Conservation (phyloP, 2,797 vertebrate species). For the Anas flavirostris region DNA sequence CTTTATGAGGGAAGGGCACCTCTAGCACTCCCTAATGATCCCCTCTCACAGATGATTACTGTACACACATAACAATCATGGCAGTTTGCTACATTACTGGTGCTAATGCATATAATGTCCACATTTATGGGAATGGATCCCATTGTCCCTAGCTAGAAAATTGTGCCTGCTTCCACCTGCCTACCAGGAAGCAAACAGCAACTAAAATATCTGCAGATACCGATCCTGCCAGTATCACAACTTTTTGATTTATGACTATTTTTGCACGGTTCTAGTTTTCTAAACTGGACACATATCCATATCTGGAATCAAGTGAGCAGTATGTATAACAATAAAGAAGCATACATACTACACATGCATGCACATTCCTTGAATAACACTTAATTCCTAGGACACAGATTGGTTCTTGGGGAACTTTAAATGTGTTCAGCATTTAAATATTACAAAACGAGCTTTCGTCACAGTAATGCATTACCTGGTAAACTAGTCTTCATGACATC, state of each 20-base stretch:
- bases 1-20: neutral
- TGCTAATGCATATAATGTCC: neutral
- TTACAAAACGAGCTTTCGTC: neutral
- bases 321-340: neutral
- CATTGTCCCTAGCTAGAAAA: neutral
- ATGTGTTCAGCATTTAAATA: neutral
- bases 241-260: neutral
- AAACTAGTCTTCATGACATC: constrained; percentile 93
- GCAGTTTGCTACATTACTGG: neutral
- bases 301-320: fast-evolving
- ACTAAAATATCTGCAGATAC: neutral
- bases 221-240: neutral
- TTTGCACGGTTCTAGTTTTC: neutral
- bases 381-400: neutral
- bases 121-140: neutral
- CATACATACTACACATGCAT: neutral
- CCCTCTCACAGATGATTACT: neutral
- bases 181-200: neutral
- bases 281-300: neutral
- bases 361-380: neutral
- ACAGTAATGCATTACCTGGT: constrained; percentile 83
- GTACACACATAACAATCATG: neutral
- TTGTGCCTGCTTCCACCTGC: neutral
- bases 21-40: neutral
- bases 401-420: neutral